Evolutionary conservation across 2,888 invertebrate species (phyloP).

Genomic region (Chaetogeoica ovagalla): DNA sequence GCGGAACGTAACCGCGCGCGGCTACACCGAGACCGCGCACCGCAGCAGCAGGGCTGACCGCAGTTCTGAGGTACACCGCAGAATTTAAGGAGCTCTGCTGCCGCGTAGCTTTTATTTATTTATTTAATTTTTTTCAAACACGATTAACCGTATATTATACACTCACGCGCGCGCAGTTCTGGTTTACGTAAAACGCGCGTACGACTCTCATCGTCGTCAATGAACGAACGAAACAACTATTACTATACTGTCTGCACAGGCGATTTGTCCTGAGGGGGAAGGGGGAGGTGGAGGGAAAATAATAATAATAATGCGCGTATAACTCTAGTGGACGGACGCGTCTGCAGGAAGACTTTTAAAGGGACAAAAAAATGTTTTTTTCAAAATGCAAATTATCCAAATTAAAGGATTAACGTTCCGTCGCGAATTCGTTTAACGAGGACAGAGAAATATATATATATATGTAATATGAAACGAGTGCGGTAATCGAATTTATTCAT

Average conservation of each 20-base stretch:
- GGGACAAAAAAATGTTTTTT: too few species aligned
- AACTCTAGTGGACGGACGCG: too few species aligned
- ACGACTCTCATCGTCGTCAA: background rate
- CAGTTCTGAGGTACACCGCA: slow-evolving; percentile 53
- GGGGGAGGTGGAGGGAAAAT: too few species aligned
- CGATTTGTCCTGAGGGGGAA: slow-evolving; percentile 18
- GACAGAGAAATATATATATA: too few species aligned
- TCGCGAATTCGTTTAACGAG: too few species aligned
- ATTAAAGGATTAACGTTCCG: too few species aligned
- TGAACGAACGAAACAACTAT: slow-evolving; percentile 10
- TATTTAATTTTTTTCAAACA: slow-evolving; percentile 26
- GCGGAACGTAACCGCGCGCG: background rate
- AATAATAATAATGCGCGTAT: too few species aligned
- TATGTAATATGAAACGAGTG: too few species aligned
- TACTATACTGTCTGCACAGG: too few species aligned
- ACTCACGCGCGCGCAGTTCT: background rate
- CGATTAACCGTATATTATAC: slow-evolving; percentile 30
- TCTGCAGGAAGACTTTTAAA: too few species aligned
- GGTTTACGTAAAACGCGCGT: slow-evolving; percentile 38
- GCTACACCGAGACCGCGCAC: slow-evolving; percentile 3
- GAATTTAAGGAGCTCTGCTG: slow-evolving; percentile 49
- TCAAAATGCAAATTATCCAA: too few species aligned
- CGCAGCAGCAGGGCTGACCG: slow-evolving; percentile 47
- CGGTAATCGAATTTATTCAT: too few species aligned
- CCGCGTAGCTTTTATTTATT: slow-evolving; percentile 31